Evolutionary conservation across 2,797 vertebrate species (phyloP), one percentile per base, ranked within the genome.

Genomic region (Vespertilio murinus): DNA sequence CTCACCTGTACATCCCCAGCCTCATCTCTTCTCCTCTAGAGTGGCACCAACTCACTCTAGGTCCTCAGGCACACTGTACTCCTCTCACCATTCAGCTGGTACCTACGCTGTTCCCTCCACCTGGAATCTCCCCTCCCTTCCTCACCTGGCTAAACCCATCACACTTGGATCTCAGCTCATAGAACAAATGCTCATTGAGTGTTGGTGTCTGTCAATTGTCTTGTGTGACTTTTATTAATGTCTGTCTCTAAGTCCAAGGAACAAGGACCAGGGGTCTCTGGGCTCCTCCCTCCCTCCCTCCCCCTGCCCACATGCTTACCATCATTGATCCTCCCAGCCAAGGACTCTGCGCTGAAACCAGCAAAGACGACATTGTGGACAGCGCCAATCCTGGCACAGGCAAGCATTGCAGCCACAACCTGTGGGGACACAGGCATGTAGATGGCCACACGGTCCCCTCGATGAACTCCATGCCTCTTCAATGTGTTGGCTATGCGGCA

Each of bases 401-500:
- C 99, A 98, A 99, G 97, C 99, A 99, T 99, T 93, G 99, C 98
- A 4, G 99, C 98, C 98, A 99, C 99, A 0, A 99, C 99, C 87
- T 99, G 18, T 0, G 99, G 99, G 69, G 99, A 99, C 30, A 99
- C 97, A 0, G 99, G 98, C 99, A 99, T 99, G 96, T 99, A 99
- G 97, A 99, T 98, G 97, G 99, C 99, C 97, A 99, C 99, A 4
- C 98, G 98, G 97, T 99, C 99, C 42, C 99, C 99, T 59, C 95
- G 98, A 96, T 96, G 97, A 65, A 99, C 98, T 4, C 99, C 99
- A 35, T 98, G 98, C 38, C 98, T 98, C 97, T 98, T 99, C 84
- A 99, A 95, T 1, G 98, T 98, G 97, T 99, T 99, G 73, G 99
- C 99, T 90, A 99, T 96, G n/a, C 99, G 99, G 95, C 99, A 99